A percentile compares a stretch with the other conserved stretches of the same genome.
These are phyloP conservation scores for Butorides virescens DNA, from an alignment of 2,113 vertebrate species.

Conservation along the genomic window DNA sequence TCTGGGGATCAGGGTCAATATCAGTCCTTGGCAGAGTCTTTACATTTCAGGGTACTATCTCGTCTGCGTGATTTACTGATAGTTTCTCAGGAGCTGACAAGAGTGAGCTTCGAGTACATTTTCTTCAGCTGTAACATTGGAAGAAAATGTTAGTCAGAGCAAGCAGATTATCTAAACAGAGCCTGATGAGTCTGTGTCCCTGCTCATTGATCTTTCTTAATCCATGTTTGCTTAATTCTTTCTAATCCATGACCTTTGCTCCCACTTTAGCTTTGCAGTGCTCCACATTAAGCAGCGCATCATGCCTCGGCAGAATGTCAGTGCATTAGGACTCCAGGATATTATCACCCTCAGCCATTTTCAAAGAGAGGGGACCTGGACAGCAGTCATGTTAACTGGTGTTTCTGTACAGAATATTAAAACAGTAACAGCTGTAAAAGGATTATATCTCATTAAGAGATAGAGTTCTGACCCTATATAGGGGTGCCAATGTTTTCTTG, in stretches of 20 bases:
- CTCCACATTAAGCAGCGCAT: slow-evolving; percentile 27
- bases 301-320: background rate
- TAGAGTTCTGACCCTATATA: background rate
- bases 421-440: background rate
- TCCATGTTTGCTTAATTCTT: slow-evolving; percentile 65
- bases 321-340: background rate
- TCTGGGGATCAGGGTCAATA: slow-evolving; percentile 26
- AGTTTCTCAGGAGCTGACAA: slow-evolving; percentile 27
- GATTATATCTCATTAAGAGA: background rate
- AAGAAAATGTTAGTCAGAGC: slow-evolving; percentile 7
- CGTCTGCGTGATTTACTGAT: slow-evolving; percentile 5
- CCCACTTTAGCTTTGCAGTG: slow-evolving; percentile 28
- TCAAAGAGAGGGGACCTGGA: background rate
- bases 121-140: slow-evolving; percentile 2
- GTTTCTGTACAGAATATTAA: background rate
- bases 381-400: background rate
- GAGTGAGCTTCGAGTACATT: slow-evolving; percentile 22
- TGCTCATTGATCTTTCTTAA: slow-evolving; percentile 63
- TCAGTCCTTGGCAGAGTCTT: background rate
- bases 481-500: background rate
- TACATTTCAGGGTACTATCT: background rate
- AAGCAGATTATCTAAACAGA: slow-evolving; percentile 63
- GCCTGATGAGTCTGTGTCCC: slow-evolving; percentile 50
- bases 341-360: background rate
- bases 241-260: slow-evolving; percentile 54